These are phyloP conservation scores for Dendrocincla tyrannina DNA, from an alignment of 2,797 vertebrate genomes.

Conservation along the genomic window DNA sequence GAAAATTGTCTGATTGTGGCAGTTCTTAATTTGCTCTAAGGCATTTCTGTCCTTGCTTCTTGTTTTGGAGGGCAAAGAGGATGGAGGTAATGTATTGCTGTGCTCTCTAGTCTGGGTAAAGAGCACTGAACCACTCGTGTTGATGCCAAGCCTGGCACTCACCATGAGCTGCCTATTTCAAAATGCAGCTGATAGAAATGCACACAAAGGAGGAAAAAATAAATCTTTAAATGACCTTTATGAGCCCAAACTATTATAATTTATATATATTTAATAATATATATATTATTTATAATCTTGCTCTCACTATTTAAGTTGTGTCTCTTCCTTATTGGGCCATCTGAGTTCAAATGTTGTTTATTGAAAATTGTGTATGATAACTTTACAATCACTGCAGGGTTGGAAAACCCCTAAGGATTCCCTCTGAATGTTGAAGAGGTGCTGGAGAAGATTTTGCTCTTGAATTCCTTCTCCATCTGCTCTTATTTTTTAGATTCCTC, in stretches of 20 bases:
- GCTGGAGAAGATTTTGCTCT: background rate
- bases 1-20: background rate
- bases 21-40: slow-evolving; percentile 2
- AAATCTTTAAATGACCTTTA: background rate
- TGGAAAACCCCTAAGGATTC: background rate
- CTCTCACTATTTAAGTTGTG: background rate
- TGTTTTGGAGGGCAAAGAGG: background rate
- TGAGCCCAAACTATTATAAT: background rate
- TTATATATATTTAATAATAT: too few relatives aligned
- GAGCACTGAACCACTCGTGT: background rate
- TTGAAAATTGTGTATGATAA: background rate
- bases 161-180: background rate
- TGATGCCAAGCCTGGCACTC: background rate
- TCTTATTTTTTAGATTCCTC: background rate
- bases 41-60: background rate
- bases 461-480: background rate
- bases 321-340: background rate
- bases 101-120: background rate
- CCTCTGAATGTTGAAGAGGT: background rate
- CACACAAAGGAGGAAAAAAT: background rate
- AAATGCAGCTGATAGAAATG: background rate
- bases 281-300: background rate
- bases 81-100: background rate
- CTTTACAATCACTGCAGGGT: background rate
- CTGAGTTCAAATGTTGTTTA: background rate